phyloP scores from a whole-genome alignment of 2,888 invertebrate species.

The Byasa hedistus region DNA sequence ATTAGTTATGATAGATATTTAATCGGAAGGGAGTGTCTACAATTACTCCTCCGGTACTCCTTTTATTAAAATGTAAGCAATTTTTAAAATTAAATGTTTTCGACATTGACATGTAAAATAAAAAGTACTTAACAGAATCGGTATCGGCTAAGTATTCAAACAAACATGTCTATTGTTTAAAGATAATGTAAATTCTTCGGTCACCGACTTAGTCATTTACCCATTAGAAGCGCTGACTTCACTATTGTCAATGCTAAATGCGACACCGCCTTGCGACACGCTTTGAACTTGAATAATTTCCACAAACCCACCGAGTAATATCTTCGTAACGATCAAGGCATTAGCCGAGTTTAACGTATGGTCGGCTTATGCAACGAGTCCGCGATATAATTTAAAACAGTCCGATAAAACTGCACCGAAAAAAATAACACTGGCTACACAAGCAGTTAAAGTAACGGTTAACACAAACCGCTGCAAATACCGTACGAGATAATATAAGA shows the following conservation, averaged over 20 bases:
- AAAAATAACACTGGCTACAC: conserved; percentile 35
- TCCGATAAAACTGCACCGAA: conserved; percentile 30
- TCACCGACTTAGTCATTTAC: conserved; percentile 32
- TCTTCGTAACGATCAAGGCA: background rate
- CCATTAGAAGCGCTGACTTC: conserved; percentile 50
- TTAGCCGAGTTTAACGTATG: conserved; percentile 29
- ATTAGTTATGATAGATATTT: background rate
- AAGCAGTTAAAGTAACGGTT: conserved; percentile 68
- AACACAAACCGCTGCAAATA: conserved; percentile 66
- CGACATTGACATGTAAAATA: background rate
- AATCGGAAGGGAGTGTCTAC: background rate
- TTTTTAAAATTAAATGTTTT: background rate
- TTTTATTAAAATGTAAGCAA: background rate
- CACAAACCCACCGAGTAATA: conserved; percentile 6
- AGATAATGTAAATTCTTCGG: conserved; percentile 27
- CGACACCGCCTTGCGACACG: conserved; percentile 37
- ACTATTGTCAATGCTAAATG: conserved; percentile 42
- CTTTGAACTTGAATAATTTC: conserved; percentile 25
- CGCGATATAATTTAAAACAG: conserved; percentile 26
- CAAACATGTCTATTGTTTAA: conserved; percentile 24
- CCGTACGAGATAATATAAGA: conserved; percentile 61
- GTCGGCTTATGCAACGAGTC: conserved; percentile 20
- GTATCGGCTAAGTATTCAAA: conserved; percentile 8
- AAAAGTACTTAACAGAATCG: conserved; percentile 7
- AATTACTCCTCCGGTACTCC: background rate